Evolutionary conservation across 2,113 vertebrate genomes (phyloP).

Genomic region (Tricholaema leucomelas): DNA sequence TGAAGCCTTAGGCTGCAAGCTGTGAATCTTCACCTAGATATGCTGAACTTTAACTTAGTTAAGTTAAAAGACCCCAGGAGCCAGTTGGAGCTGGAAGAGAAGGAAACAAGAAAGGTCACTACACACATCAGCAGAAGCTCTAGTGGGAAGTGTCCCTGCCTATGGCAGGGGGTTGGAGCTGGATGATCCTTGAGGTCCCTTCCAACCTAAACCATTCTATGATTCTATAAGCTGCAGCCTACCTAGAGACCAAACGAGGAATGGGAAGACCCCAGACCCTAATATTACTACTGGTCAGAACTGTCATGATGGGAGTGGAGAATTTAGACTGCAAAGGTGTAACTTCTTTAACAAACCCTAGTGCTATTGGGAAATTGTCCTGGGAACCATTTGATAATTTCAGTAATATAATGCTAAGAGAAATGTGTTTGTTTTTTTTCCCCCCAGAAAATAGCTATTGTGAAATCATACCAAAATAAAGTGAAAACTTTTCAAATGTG

Average conservation of each 20-base stretch:
- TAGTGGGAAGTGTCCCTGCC: no score
- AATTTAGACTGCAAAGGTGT: neutral
- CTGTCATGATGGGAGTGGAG: neutral
- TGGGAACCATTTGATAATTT: slow-evolving; percentile 18
- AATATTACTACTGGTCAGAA: neutral
- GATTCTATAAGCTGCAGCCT: no score
- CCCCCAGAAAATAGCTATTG: no score
- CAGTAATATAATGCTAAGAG: neutral
- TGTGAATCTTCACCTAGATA: neutral
- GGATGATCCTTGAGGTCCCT: no score
- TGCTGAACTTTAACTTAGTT: neutral
- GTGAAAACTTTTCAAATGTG: neutral
- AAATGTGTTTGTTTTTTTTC: no score
- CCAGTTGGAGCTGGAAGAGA: neutral
- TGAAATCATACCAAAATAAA: neutral
- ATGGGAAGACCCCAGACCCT: neutral
- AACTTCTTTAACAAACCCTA: neutral
- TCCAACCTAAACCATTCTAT: no score
- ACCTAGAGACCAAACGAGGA: neutral
- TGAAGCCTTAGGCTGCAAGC: neutral
- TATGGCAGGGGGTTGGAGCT: no score
- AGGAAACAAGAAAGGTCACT: neutral
- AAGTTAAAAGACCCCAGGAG: neutral
- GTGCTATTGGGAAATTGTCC: neutral
- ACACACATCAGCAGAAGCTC: neutral